phyloP scores from a whole-genome alignment of 1,140 invertebrate species.

The Heliconius melpomene region DNA sequence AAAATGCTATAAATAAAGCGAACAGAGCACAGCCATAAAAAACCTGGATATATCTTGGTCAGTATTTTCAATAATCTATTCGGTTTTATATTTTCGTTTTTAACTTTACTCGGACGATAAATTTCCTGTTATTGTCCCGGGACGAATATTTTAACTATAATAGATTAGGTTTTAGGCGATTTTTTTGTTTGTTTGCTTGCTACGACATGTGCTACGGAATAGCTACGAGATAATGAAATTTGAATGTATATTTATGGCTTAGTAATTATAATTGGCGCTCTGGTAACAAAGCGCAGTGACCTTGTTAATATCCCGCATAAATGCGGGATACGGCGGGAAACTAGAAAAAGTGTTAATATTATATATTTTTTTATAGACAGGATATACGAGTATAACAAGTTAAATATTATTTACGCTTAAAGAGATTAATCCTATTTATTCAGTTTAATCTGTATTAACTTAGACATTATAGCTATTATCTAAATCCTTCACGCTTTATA shows the following conservation, averaged over 20 bases:
- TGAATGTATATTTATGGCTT: background rate
- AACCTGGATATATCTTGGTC: conserved; percentile 46
- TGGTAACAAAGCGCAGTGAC: too few species aligned
- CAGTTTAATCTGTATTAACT: background rate
- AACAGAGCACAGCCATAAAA: conserved; percentile 42
- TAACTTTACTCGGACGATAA: conserved; percentile 38
- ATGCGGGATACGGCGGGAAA: too few species aligned
- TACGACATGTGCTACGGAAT: background rate
- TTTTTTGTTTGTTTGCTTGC: conserved; percentile 2
- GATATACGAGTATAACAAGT: background rate
- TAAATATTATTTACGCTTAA: background rate
- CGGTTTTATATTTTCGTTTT: conserved; percentile 34
- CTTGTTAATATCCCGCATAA: too few species aligned
- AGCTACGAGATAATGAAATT: background rate
- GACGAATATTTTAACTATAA: background rate
- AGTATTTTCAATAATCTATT: conserved; percentile 54
- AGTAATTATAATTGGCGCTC: too few species aligned
- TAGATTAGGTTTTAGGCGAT: background rate
- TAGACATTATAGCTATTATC: background rate
- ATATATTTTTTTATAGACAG: background rate
- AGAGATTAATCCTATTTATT: background rate
- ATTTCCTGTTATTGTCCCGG: conserved; percentile 18
- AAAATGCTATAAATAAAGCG: conserved; percentile 47
- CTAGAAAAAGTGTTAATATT: too few species aligned
- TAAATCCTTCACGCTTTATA: background rate